phyloP scores from a whole-genome alignment of 2,888 invertebrate genomes.

The Actias luna region DNA sequence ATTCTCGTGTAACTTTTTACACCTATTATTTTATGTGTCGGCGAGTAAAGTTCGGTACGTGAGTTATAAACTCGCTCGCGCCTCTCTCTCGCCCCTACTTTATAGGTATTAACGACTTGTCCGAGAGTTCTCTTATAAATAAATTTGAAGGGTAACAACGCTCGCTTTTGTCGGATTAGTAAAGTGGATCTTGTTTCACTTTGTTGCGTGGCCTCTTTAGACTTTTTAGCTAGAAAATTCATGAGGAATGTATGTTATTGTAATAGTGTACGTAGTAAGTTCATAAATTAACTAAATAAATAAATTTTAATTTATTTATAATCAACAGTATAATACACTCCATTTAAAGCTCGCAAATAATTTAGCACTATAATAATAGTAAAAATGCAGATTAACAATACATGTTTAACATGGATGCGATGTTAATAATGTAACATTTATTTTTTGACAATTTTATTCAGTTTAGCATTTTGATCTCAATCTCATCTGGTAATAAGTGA shows the following conservation, averaged over 20 bases:
- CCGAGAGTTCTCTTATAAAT: slow-evolving; percentile 83
- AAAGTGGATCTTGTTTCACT: slow-evolving; percentile 82
- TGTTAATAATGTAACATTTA: no score
- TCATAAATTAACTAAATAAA: slow-evolving; percentile 18
- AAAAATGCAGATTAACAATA: no score
- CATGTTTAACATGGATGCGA: no score
- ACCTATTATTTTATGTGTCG: slow-evolving; percentile 83
- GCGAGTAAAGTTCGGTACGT: slow-evolving; percentile 82
- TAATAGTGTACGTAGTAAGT: slow-evolving; percentile 14
- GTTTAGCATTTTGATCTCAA: no score
- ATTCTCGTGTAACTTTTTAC: slow-evolving; percentile 82
- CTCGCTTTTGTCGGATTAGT: slow-evolving; percentile 82
- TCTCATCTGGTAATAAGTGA: no score
- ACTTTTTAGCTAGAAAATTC: slow-evolving; percentile 71
- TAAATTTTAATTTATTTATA: background rate
- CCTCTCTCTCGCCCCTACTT: slow-evolving; percentile 82
- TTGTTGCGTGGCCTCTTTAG: slow-evolving; percentile 76
- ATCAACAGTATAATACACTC: background rate
- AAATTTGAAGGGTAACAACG: slow-evolving; percentile 83
- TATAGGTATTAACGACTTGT: slow-evolving; percentile 83
- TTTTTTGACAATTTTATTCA: no score
- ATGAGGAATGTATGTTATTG: slow-evolving; percentile 37
- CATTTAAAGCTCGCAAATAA: no score
- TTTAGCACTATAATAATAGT: no score
- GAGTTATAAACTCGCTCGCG: slow-evolving; percentile 82